Evolutionary conservation across 2,797 vertebrate genomes (phyloP).

Genomic region (Paratrypauchen microcephalus): DNA sequence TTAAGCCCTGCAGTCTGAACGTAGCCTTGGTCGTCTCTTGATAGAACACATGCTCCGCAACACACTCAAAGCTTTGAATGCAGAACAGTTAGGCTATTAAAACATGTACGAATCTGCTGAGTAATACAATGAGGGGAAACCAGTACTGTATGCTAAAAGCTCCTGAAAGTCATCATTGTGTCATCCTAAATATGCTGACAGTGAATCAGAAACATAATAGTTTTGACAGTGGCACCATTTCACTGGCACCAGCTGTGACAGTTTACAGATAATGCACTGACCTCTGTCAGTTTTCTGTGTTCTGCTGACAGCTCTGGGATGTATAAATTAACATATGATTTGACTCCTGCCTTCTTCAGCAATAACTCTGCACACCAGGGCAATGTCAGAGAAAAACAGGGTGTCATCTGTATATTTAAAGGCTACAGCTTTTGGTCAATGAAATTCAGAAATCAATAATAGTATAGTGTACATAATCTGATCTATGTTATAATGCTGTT

Average conservation of each 20-base stretch:
- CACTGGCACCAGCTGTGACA: background rate
- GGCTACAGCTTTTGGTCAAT: background rate
- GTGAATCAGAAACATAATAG: background rate
- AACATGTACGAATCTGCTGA: background rate
- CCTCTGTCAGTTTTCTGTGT: conserved; percentile 4
- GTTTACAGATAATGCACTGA: conserved; percentile 2
- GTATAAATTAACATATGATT: conserved; percentile 10
- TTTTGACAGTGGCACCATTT: conserved; percentile 5
- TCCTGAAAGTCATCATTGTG: no score
- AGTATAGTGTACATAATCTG: background rate
- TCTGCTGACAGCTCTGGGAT: background rate
- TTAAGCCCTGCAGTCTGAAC: no score
- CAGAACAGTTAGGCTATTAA: background rate
- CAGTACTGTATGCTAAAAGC: no score
- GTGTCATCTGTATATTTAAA: background rate
- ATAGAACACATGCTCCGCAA: no score
- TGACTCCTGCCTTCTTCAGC: background rate
- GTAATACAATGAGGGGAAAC: background rate
- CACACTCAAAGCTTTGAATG: no score
- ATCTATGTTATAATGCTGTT: no score
- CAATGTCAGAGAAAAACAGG: background rate
- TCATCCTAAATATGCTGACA: background rate
- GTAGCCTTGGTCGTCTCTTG: no score
- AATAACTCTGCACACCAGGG: background rate
- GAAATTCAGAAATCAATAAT: background rate